Base-by-base conservation (phyloP, 1,140 invertebrate species). In the Ooceraea biroi region DNA sequence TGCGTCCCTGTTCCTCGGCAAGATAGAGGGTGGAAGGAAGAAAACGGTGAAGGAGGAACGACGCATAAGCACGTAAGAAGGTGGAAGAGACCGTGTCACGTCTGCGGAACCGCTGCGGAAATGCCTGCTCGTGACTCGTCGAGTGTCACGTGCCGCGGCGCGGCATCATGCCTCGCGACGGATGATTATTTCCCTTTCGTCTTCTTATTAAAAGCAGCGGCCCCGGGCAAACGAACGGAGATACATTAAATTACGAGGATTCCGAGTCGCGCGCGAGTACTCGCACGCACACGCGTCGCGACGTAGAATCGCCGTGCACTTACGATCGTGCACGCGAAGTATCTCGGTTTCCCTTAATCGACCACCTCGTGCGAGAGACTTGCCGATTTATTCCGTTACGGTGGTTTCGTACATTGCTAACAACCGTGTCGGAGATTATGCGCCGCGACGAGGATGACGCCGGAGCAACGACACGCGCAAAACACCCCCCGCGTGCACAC, bases 91-190 rank as follows among this genome's bases (percentile, higher is more conserved):
- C 84, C 84, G 86, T 86, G 91, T 92, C 91, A 92, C 91, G 91
- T 92, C 90, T 88, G 89, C 90, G 90, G 90, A 91, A 91, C 90
- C 90, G 90, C 90, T 88, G 90, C 91, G 91, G 91, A 92, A 92
- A 91, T 90, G 91, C 87, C 74, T 19, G 91, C 88, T 91, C 91
- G 91, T 92, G 91, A 92, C 92, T 89, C 85, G 84, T 57, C 84
- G 89, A 46, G 61, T 89, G 65, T 90, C 91, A 91, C 92, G 91
- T 88, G 85, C 86, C 85, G 73, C 72, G 52, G 73, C 72, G 72
- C 72, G 84, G 78, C 88, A 85, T 84, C 87, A 88, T 90, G 86
- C 83, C 69, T 89, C 88, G 63, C 66, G 84, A 71, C 63, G 58
- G 76, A 48, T 74, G 72, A 86, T 89, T 89, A 86, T 89, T 89